phyloP scores from a whole-genome alignment of 2,888 invertebrate species.

The Zaprionus lineosus region DNA sequence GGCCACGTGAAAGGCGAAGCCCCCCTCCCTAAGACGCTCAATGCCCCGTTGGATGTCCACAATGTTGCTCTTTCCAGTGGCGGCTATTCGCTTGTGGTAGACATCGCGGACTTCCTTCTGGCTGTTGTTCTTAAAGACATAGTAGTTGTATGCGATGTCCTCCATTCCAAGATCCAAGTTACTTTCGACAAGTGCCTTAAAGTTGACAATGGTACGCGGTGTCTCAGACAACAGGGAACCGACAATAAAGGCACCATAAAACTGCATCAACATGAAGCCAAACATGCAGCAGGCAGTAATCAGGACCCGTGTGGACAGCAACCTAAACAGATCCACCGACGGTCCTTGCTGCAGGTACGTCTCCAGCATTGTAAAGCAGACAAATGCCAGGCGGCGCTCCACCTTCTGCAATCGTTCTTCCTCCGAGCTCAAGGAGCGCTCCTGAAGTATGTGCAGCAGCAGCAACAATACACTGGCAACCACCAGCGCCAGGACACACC shows the following conservation, averaged over 20 bases:
- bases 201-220: conserved; percentile 73
- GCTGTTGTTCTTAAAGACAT: conserved; percentile 65
- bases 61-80: conserved; percentile 57
- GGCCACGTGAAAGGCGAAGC: conserved; percentile 79
- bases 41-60: conserved; percentile 68
- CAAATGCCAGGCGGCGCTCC: conserved; percentile 67
- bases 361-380: conserved; percentile 76
- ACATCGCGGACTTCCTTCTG: conserved; percentile 66
- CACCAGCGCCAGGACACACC: conserved; percentile 68
- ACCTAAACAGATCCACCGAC: conserved; percentile 59
- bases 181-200: conserved; percentile 74
- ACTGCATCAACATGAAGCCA: conserved; percentile 79
- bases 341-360: conserved; percentile 80
- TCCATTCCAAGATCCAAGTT: conserved; percentile 80
- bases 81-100: conserved; percentile 71
- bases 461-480: conserved; percentile 59
- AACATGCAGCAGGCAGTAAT: conserved; percentile 72
- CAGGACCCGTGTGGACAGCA: conserved; percentile 74
- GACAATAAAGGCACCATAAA: conserved; percentile 81
- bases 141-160: conserved; percentile 75
- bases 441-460: conserved; percentile 64
- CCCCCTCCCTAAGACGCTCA: conserved; percentile 68
- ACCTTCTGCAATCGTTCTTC: conserved; percentile 1
- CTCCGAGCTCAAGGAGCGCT: conserved; percentile 35
- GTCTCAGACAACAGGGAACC: conserved; percentile 76